Percentiles rank a stretch among this genome's conserved stretches.
Evolutionary conservation across 2,113 vertebrate genomes (phyloP).

Genomic region (Microcebus ravelobensis): DNA sequence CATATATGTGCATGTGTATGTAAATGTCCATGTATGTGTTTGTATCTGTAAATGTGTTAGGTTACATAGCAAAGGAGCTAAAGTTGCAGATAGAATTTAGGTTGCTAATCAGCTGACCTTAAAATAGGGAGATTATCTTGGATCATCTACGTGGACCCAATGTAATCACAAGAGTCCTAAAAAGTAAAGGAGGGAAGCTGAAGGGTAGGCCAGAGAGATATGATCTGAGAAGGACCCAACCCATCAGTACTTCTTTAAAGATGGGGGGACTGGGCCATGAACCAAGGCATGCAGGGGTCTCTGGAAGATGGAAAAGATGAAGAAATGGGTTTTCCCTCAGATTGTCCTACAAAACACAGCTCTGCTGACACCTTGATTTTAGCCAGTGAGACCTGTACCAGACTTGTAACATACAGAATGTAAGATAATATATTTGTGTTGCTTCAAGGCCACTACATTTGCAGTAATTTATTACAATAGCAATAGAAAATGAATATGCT

Average conservation of each 20-base stretch:
- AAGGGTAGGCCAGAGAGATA: background rate
- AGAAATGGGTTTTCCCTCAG: background rate
- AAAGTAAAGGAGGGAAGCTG: background rate
- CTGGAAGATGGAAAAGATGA: background rate
- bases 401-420: background rate
- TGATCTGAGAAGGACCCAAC: background rate
- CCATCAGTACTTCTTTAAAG: background rate
- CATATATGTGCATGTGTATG: background rate
- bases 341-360: background rate
- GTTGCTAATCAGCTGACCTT: background rate
- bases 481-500: background rate
- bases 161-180: background rate
- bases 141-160: background rate
- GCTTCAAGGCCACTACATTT: background rate
- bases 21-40: background rate
- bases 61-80: background rate
- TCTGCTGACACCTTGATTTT: background rate
- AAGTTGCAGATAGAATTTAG: background rate
- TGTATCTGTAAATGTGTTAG: background rate
- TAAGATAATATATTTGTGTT: background rate
- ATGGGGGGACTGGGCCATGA: background rate
- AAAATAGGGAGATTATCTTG: background rate
- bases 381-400: background rate
- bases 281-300: background rate
- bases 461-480: background rate